Base-by-base conservation (phyloP, 1,140 invertebrate genomes). In the Chionoecetes opilio region DNA sequence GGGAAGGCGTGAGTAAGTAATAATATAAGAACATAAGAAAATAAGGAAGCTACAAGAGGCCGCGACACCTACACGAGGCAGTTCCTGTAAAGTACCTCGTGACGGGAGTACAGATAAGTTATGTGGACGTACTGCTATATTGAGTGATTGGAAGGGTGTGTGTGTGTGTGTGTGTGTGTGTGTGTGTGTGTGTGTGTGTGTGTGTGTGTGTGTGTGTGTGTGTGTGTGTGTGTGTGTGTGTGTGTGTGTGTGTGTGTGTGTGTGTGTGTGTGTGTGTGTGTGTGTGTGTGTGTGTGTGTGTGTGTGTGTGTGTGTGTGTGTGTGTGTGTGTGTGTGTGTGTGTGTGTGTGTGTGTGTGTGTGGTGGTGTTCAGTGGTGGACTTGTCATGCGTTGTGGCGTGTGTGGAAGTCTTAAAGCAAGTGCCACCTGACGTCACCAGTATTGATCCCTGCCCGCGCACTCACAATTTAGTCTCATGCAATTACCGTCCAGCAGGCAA, bases 251-350 rank as follows among this genome's bases (percentile, higher is more conserved):
- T 31, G 34, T 5, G 26, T 8, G 34, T 5, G 26, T 5, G 82
- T 5, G 82, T 5, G 82, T 21, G 5, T 34, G 5, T 5, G 82
- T 85, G 34, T 34, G 41, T 46, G 41, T 46, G 41, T 14, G 41
- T 46, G 41, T 46, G 41, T 46, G 41, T 46, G 41, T 46, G 41
- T 46, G 9, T 75, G 26, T 75, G 26, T 75, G 63, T n/a, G 53
- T 63, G 53, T 63, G 53, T 63, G 53, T 63, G 53, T 63, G 53
- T 63, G 53, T 63, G 53, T 63, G 53, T 63, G 53, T 63, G 53
- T 63, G 37, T 87, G 86, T 87, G 38, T 87, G n/a, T 31, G 86
- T 37, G 38, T 87, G 38, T 87, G 85, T 87, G 37, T 87, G 37
- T 87, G 85, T 9, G 6, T 8, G 6, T 9, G 8, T 5, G 37